A percentile compares a stretch with the other conserved stretches of the same genome.
phyloP scores from a whole-genome alignment of 2,888 invertebrate species.

The Willowsia nigromaculata region DNA sequence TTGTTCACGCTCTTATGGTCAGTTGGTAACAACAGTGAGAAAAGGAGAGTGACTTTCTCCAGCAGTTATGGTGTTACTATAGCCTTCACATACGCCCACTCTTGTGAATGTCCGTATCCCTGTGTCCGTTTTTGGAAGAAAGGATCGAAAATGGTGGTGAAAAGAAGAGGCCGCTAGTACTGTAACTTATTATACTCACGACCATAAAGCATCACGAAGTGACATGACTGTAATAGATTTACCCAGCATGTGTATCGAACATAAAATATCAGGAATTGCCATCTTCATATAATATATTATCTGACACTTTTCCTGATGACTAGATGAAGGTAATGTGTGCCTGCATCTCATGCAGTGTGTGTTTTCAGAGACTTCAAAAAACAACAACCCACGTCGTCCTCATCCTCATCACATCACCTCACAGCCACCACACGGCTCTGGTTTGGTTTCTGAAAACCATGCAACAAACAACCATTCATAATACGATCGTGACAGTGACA shows the following conservation, averaged over 20 bases:
- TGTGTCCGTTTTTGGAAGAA: background rate
- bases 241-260: conserved; percentile 14
- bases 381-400: background rate
- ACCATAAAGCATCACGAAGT: background rate
- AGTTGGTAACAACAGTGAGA: background rate
- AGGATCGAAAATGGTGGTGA: background rate
- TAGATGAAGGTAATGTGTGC: background rate
- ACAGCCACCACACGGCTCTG: conserved; percentile 1
- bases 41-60: conserved; percentile 4
- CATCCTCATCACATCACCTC: conserved; percentile 13
- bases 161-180: no score
- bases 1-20: conserved; percentile 16
- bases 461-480: conserved; percentile 31
- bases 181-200: background rate
- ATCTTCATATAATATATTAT: conserved; percentile 7
- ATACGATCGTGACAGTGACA: background rate
- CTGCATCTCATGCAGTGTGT: background rate
- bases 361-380: background rate
- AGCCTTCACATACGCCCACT: background rate
- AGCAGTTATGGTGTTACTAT: background rate
- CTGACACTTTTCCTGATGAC: conserved; percentile 1
- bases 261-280: background rate
- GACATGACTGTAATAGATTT: background rate
- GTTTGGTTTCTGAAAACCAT: conserved; percentile 34
- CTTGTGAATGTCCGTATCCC: no score